A percentile compares a stretch with the other conserved stretches of the same genome.
phyloP scores from a whole-genome alignment of 2,888 invertebrate species.

The Luperina testacea region DNA sequence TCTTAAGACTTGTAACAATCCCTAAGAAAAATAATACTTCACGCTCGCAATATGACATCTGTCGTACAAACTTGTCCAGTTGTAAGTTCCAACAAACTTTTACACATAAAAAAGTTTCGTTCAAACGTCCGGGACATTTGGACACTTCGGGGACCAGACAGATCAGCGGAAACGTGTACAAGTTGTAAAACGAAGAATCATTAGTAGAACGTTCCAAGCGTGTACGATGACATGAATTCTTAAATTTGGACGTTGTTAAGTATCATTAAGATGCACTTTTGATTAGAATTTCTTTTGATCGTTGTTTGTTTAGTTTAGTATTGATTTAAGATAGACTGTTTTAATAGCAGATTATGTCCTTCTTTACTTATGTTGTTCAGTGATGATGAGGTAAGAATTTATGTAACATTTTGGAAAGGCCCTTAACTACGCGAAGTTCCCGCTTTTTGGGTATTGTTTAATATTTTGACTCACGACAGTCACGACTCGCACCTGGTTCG shows the following conservation, averaged over 20 bases:
- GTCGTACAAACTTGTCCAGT: conserved; percentile 41
- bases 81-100: conserved; percentile 49
- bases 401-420: no score
- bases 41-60: conserved; percentile 37
- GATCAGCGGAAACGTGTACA: conserved; percentile 28
- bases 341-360: not conserved
- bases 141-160: conserved; percentile 43
- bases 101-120: conserved; percentile 57
- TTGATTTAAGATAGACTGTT: not conserved
- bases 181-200: conserved; percentile 52
- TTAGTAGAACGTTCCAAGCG: conserved; percentile 28
- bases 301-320: not conserved
- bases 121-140: conserved; percentile 53
- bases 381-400: not conserved
- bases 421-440: no score
- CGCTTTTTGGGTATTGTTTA: no score
- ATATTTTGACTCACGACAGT: no score
- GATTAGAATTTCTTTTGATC: not conserved
- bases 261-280: conserved; percentile 9
- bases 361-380: not conserved
- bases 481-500: not conserved
- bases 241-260: not conserved
- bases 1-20: conserved; percentile 5
- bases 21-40: conserved; percentile 17
- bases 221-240: conserved; percentile 29